phyloP scores from a whole-genome alignment of 2,797 vertebrate species.

The Acanthopagrus latus region DNA sequence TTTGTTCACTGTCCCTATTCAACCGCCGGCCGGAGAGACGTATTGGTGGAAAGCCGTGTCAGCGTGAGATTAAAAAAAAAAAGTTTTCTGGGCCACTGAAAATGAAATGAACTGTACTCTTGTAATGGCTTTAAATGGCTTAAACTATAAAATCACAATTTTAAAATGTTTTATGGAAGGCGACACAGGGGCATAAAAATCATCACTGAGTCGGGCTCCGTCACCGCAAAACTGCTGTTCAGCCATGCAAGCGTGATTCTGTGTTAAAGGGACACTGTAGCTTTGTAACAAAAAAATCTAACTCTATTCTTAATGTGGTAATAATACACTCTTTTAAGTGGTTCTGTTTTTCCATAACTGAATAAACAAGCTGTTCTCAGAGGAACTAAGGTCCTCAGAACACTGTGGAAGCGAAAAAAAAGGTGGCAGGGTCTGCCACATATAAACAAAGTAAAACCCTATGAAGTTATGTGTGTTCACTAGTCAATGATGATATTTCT shows the following conservation, averaged over 20 bases:
- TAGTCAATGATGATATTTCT: too few relatives aligned
- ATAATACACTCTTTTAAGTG: too few relatives aligned
- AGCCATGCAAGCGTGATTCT: neutral
- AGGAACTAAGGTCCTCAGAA: too few relatives aligned
- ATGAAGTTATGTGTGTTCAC: too few relatives aligned
- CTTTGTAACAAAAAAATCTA: too few relatives aligned
- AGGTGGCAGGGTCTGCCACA: too few relatives aligned
- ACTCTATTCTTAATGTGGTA: too few relatives aligned
- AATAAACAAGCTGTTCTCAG: too few relatives aligned
- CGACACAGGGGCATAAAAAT: neutral
- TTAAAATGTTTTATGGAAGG: neutral
- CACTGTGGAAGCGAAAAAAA: too few relatives aligned
- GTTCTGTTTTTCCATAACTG: too few relatives aligned
- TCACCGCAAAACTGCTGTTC: neutral
- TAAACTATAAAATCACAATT: neutral
- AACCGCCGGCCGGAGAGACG: constrained; percentile 44
- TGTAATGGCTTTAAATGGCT: neutral
- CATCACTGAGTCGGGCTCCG: neutral
- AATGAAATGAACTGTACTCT: constrained; percentile 12
- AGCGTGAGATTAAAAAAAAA: constrained; percentile 51
- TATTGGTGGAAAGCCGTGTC: constrained; percentile 70
- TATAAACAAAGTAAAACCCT: too few relatives aligned
- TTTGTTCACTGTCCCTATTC: constrained; percentile 77
- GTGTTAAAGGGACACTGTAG: neutral
- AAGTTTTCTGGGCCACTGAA: constrained; percentile 28